Conservation (phyloP, 2,888 invertebrate species). For the Chymomyza amoena region DNA sequence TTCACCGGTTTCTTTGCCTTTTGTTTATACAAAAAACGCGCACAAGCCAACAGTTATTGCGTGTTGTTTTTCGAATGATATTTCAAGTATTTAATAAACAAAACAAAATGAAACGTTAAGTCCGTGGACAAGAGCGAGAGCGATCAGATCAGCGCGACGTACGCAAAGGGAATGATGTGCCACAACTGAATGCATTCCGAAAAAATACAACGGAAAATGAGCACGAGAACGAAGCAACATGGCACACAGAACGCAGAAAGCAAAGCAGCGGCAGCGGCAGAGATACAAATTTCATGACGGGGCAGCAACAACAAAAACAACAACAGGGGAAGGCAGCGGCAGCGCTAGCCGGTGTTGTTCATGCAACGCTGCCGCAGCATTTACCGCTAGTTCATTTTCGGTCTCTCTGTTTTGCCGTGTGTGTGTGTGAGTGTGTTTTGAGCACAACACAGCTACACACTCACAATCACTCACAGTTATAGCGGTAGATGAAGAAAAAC, state of each 20-base stretch:
- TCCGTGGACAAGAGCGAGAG: conserved; percentile 55
- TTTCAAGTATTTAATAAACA: conserved; percentile 18
- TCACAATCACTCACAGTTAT: conserved; percentile 12
- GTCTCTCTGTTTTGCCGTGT: conserved; percentile 14
- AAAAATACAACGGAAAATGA: conserved; percentile 70
- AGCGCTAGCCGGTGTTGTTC: conserved; percentile 46
- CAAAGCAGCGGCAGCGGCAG: conserved; percentile 40
- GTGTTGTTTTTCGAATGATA: conserved; percentile 27
- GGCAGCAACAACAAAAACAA: conserved; percentile 25
- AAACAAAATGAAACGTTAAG: conserved; percentile 16
- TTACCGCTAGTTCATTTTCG: conserved; percentile 65
- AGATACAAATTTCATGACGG: conserved; percentile 59
- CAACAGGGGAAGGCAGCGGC: conserved; percentile 7
- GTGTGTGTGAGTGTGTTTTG: conserved; percentile 37
- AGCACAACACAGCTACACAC: conserved; percentile 31
- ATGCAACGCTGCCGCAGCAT: conserved; percentile 51
- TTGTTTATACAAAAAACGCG: neutral
- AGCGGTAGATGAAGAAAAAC: conserved; percentile 48
- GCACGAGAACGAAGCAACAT: conserved; percentile 45
- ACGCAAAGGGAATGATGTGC: conserved; percentile 75
- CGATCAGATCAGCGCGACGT: conserved; percentile 76
- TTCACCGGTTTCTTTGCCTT: neutral
- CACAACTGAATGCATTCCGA: conserved; percentile 58
- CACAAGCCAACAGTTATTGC: conserved; percentile 33
- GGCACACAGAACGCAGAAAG: conserved; percentile 20